Evolutionary conservation across 2,888 invertebrate species (phyloP), one percentile per base, ranked within the genome.

Genomic region (Sthenelais limicola): DNA sequence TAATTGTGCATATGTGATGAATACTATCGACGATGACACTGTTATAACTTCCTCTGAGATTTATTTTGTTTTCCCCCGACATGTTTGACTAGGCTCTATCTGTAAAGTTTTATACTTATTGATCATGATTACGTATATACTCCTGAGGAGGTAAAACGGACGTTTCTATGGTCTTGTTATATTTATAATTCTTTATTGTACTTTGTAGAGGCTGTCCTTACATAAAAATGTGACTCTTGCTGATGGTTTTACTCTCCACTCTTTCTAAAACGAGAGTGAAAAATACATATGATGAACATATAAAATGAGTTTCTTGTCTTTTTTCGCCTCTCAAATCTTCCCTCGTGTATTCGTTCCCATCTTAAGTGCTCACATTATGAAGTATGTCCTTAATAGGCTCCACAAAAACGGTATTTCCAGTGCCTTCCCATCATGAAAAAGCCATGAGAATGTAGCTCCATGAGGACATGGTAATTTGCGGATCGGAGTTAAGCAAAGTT

Each of bases 81-180:
- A 32, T 28, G 32, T 28, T 68, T 43, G 48, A 32, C 43, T 68
- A 68, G 68, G n/a, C 30, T 68, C 30, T 68, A 48, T 47, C 7
- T 43, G 48, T 47, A 48, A 68, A 66, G 48, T 68, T 68, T 68
- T 68, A 68, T 68, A 68, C 48, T 47, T 68, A 68, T 47, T 47
- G 48, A 56, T 30, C 15, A 18, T 56, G n/a, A n/a, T n/a, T n/a
- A n/a, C 26, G 26, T 68, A 24, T 48, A 43, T 68, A 48, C 56
- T 28, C 33, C 30, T 56, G 21, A 9, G 15, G 43, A 43, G 56
- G n/a, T 15, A 33, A 56, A n/a, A n/a, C n/a, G 21, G 56, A 32
- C 3, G 56, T 56, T 56, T 56, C 56, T 56, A 56, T 56, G 56
- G 56, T 56, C 56, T 56, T 56, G 56, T 56, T 56, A 56, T 56